phyloP scores from a whole-genome alignment of 2,797 vertebrate genomes.

The Enteromius fasciolatus region DNA sequence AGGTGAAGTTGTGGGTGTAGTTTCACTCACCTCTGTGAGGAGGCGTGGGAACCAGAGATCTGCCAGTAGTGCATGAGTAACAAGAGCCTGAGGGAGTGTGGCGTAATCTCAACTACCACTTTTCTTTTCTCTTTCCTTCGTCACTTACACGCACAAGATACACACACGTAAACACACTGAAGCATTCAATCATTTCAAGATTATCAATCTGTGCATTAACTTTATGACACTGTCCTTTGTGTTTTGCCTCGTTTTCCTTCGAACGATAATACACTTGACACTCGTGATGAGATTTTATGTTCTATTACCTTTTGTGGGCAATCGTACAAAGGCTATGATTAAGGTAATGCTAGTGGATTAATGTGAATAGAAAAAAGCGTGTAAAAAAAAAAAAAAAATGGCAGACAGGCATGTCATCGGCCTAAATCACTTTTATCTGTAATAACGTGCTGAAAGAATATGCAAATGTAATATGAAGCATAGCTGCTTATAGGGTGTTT shows the following conservation, averaged over 20 bases:
- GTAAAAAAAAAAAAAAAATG: slow-evolving; percentile 24
- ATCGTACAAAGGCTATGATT: slow-evolving; percentile 31
- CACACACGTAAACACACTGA: slow-evolving; percentile 22
- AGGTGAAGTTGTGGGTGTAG: slow-evolving; percentile 78
- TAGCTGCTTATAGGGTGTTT: background rate
- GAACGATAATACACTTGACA: background rate
- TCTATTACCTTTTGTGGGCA: slow-evolving; percentile 16
- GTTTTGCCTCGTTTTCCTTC: slow-evolving; percentile 6
- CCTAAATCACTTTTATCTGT: slow-evolving; percentile 5
- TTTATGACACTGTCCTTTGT: slow-evolving; percentile 34
- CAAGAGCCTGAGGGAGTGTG: slow-evolving; percentile 79
- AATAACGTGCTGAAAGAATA: background rate
- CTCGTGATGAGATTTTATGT: slow-evolving; percentile 18
- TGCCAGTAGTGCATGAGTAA: slow-evolving; percentile 80
- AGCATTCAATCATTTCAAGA: slow-evolving; percentile 66
- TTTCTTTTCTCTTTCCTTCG: slow-evolving; percentile 65
- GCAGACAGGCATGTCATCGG: background rate
- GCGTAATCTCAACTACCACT: slow-evolving; percentile 78
- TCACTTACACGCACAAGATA: slow-evolving; percentile 63
- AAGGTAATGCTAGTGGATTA: slow-evolving; percentile 39
- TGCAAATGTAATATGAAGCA: background rate
- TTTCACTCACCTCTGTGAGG: slow-evolving; percentile 73
- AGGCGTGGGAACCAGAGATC: slow-evolving; percentile 81
- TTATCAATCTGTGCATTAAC: slow-evolving; percentile 70
- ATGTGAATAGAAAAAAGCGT: slow-evolving; percentile 19